Base-by-base conservation (phyloP, 1,140 invertebrate species). In the Nilaparvata lugens region DNA sequence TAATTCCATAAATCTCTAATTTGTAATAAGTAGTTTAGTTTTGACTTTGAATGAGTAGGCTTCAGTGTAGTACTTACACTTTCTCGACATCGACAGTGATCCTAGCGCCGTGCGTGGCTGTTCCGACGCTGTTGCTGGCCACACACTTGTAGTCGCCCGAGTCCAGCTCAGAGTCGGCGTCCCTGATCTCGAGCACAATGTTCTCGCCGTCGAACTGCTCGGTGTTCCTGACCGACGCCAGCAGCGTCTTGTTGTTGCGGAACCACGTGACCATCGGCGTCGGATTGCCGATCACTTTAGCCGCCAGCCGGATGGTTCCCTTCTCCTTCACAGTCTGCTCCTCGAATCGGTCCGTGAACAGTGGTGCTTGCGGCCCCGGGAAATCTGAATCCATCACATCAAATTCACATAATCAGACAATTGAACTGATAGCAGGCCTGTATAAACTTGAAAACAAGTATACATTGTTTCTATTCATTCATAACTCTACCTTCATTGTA, bases 141-240 rank as follows among this genome's bases (percentile, higher is more conserved):
- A 91, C 82, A 65, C 90, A 93, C 75, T 93, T 91, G 67, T 95
- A 94, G 74, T 91, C 88, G 21, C 91, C 91, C 28, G 87, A 82
- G 75, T 93, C 89, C 31, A 83, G 77, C 75, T 91, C 88, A 0
- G 87, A 88, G 73, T 90, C 83, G 2, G 87, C 88, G 69, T 90
- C 83, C 58, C 75, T 80, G 55, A 93, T 90, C 65, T 84, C 82
- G 4, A 97, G 75, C 61, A 86, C 79, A 61, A 92, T 90, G 63
- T 87, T 88, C 74, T 95, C 89, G 9, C 89, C 90, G 68, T 94
- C 90, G 66, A 87, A 91, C 9, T 76, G 81, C 71, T 90, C 83
- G 61, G 80, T 85, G 4, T 91, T 77, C 45, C 85, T 87, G 14
- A 86, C 81, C 9, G 83, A 86, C 57, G 85, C 82, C 55, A 84